Conservation (phyloP, 1,140 invertebrate genomes). For the Zelostemma sp. region DNA sequence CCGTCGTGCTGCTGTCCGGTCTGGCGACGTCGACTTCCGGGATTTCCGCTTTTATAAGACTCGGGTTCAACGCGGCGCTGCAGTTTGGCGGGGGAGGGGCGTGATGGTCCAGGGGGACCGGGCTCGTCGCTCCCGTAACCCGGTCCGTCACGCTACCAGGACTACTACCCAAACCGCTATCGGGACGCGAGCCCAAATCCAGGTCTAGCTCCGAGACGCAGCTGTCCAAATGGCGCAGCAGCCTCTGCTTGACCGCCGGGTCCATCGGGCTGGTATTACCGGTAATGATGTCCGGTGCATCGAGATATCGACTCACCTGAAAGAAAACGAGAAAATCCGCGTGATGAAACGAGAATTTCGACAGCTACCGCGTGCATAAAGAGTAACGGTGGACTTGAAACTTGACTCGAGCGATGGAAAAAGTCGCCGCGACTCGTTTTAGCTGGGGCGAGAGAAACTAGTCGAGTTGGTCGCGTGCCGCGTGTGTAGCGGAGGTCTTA, state of each 20-base stretch:
- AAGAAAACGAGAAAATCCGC: too few relatives aligned
- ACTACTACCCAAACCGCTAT: slow-evolving; percentile 65
- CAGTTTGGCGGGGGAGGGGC: slow-evolving; percentile 44
- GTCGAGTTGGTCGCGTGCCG: slow-evolving; percentile 26
- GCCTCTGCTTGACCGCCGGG: slow-evolving; percentile 76
- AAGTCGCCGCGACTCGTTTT: too few relatives aligned
- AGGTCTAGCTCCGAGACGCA: slow-evolving; percentile 79
- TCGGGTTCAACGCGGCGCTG: slow-evolving; percentile 55
- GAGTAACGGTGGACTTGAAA: too few relatives aligned
- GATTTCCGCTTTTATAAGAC: slow-evolving; percentile 63
- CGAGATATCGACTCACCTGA: slow-evolving; percentile 74
- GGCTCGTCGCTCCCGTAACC: slow-evolving; percentile 60
- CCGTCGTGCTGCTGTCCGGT: slow-evolving; percentile 66
- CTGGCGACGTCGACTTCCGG: slow-evolving; percentile 60
- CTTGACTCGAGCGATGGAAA: too few relatives aligned
- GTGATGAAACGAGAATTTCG: too few relatives aligned
- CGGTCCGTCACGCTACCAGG: slow-evolving; percentile 66
- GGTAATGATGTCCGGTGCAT: slow-evolving; percentile 75
- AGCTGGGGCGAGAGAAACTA: too few relatives aligned
- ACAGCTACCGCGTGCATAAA: too few relatives aligned
- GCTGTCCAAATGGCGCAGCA: slow-evolving; percentile 79
- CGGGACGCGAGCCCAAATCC: slow-evolving; percentile 73
- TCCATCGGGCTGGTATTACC: slow-evolving; percentile 78
- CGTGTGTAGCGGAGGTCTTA: slow-evolving; percentile 34
- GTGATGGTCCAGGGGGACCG: slow-evolving; percentile 59